phyloP scores from a whole-genome alignment of 2,113 vertebrate genomes.

The Apistogramma diplotaenia region DNA sequence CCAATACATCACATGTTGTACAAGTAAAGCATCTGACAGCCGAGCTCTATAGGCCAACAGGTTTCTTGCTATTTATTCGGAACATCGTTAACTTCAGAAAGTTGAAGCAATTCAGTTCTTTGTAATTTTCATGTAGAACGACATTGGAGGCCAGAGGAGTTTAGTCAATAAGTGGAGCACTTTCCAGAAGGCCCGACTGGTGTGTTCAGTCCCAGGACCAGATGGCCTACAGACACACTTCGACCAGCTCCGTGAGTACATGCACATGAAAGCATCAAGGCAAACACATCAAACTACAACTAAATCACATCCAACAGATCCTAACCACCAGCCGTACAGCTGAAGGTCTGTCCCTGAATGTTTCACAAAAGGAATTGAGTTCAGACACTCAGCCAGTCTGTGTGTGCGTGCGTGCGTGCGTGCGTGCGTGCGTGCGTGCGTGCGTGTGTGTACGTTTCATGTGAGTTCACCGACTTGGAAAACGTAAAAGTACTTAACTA shows the following conservation, averaged over 20 bases:
- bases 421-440: not conserved
- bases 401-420: not conserved
- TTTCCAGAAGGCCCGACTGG: slow-evolving; percentile 81
- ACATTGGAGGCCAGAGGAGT: slow-evolving; percentile 82
- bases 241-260: slow-evolving; percentile 82
- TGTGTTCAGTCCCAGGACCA: slow-evolving; percentile 80
- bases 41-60: no score
- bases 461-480: not conserved
- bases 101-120: not conserved
- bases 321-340: not conserved
- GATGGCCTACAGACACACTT: slow-evolving; percentile 83
- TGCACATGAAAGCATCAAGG: slow-evolving; percentile 1
- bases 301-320: slow-evolving; percentile 4
- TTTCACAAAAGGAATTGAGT: not conserved
- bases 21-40: no score
- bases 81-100: not conserved
- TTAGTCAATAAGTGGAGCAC: slow-evolving; percentile 85
- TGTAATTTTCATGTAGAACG: slow-evolving; percentile 68
- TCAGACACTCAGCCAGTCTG: not conserved
- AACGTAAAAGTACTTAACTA: slow-evolving; percentile 1
- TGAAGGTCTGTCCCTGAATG: not conserved
- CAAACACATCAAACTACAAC: not conserved
- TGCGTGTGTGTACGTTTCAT: not conserved
- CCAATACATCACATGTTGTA: no score
- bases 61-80: not conserved